phyloP scores from a whole-genome alignment of 2,888 invertebrate genomes.

The Camptogramma bilineatum region DNA sequence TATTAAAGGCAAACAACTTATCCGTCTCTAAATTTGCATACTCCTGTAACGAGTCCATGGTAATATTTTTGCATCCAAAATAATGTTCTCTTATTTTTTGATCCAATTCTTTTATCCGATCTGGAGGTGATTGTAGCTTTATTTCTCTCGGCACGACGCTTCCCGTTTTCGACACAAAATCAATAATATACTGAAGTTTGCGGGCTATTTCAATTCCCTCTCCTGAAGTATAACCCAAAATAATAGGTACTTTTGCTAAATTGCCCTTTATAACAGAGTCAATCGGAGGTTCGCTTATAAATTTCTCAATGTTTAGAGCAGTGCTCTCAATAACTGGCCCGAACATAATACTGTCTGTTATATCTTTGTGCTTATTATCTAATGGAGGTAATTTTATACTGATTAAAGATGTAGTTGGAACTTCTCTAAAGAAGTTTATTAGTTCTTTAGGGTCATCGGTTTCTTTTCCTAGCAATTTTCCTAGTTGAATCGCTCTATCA shows the following conservation, averaged over 20 bases:
- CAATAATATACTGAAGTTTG: slow-evolving; percentile 55
- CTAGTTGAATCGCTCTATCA: slow-evolving; percentile 75
- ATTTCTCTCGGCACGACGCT: slow-evolving; percentile 75
- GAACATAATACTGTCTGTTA: slow-evolving; percentile 70
- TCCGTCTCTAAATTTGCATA: slow-evolving; percentile 67
- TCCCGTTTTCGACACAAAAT: slow-evolving; percentile 57
- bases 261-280: slow-evolving; percentile 61
- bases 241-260: slow-evolving; percentile 68
- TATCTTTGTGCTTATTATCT: slow-evolving; percentile 57
- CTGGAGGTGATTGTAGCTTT: slow-evolving; percentile 62
- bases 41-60: slow-evolving; percentile 59
- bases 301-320: slow-evolving; percentile 60
- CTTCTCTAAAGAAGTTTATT: slow-evolving; percentile 62
- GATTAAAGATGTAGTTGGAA: slow-evolving; percentile 65
- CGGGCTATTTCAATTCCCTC: slow-evolving; percentile 78
- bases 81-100: slow-evolving; percentile 68
- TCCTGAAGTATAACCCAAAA: slow-evolving; percentile 74
- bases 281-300: slow-evolving; percentile 63
- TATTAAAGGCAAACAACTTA: slow-evolving; percentile 69
- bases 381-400: slow-evolving; percentile 68
- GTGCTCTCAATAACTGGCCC: slow-evolving; percentile 76
- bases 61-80: slow-evolving; percentile 61
- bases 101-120: slow-evolving; percentile 58
- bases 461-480: slow-evolving; percentile 70
- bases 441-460: slow-evolving; percentile 70